A percentile compares a stretch with the other conserved stretches of the same genome.
phyloP scores from a whole-genome alignment of 2,113 vertebrate species.

The Mionectes macconnelli region DNA sequence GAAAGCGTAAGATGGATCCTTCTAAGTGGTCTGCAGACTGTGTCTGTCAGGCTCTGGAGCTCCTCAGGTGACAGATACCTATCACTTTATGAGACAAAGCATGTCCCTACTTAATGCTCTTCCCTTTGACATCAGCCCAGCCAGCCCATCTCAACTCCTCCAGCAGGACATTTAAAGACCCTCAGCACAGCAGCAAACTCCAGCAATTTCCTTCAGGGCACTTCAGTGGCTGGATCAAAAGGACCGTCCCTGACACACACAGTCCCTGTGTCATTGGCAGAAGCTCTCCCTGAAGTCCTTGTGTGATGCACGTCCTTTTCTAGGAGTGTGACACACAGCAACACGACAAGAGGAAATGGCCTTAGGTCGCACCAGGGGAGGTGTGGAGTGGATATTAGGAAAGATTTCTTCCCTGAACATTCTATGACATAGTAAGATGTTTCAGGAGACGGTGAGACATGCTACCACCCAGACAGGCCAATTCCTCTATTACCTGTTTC shows the following conservation, averaged over 20 bases:
- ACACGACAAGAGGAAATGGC: background rate
- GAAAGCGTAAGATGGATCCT: background rate
- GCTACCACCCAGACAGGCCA: background rate
- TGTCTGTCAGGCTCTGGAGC: background rate
- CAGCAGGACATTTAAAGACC: background rate
- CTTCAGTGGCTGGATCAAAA: background rate
- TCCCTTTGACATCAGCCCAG: background rate
- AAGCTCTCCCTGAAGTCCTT: background rate
- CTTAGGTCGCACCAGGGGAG: background rate
- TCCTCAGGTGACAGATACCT: background rate
- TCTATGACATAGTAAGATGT: background rate
- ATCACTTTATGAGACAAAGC: background rate
- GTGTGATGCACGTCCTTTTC: background rate
- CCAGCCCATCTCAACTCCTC: background rate
- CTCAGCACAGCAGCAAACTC: background rate
- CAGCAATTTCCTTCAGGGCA: background rate
- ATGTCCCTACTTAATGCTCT: background rate
- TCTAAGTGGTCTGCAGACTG: background rate
- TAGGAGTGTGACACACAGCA: background rate
- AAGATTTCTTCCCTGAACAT: background rate
- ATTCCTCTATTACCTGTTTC: background rate
- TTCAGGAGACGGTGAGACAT: background rate
- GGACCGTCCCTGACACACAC: background rate
- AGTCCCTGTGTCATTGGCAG: background rate
- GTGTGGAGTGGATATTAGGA: background rate